Base-by-base conservation (phyloP, 2,888 invertebrate genomes). In the Plemyria rubiginata region DNA sequence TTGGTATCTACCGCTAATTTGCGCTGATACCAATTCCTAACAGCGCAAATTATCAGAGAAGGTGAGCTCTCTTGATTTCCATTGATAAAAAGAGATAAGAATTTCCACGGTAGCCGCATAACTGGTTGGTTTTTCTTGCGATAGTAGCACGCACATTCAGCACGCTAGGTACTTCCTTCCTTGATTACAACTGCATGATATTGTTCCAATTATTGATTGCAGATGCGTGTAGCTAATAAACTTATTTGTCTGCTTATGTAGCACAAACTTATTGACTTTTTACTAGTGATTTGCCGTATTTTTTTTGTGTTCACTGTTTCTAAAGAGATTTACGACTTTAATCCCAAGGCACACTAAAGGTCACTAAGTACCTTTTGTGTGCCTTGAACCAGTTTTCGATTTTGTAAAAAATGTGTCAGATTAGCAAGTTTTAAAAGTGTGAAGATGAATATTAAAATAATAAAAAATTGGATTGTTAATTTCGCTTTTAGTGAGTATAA, bases 1-100 rank as follows among this genome's bases (percentile, higher is more conserved):
- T n/a, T n/a, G n/a, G n/a, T n/a, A n/a, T n/a, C n/a, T n/a, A n/a
- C n/a, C n/a, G n/a, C n/a, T n/a, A n/a, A n/a, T n/a, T n/a, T n/a
- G n/a, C n/a, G n/a, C n/a, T n/a, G n/a, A 16, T 11, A 41, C 4
- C 9, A 13, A 56, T 56, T 52, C 8, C 12, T 29, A 46, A 4
- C 43, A 22, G 51, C 52, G 62, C 22, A 29, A 56, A 28, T 40
- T 67, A 66, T 66, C 62, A 62, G 38, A 65, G 50, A 60, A 61
- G 65, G 66, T 62, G 65, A 62, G 51, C 60, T 58, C 61, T 60
- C 60, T 55, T 59, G 66, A 65, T 61, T 67, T 70, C 66, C 54
- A 66, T 62, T 68, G 65, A 68, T 74, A 77, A 71, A 76, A 70
- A 73, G 65, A 69, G 66, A 70, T 68, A 69, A 66, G 54, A 59